Percentiles rank a stretch among this genome's conserved stretches.
phyloP scores from a whole-genome alignment of 2,797 vertebrate genomes.

The Botia almorhae region DNA sequence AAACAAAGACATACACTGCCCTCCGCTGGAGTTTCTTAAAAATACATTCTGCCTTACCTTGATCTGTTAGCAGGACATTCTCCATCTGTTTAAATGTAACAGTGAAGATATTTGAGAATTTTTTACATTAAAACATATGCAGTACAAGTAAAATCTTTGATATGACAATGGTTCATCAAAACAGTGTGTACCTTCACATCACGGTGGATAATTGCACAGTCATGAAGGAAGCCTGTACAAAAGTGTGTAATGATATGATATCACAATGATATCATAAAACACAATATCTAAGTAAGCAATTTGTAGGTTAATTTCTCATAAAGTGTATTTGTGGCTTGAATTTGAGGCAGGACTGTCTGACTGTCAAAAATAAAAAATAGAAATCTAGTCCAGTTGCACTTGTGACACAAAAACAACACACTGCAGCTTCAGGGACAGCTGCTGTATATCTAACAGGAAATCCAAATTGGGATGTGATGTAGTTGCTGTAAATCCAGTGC shows the following conservation, averaged over 20 bases:
- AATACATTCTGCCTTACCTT: constrained; percentile 75
- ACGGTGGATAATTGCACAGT: constrained; percentile 90
- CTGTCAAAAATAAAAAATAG: not conserved
- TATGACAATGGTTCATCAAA: not conserved
- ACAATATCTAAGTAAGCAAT: too few relatives aligned
- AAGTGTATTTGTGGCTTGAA: too few relatives aligned
- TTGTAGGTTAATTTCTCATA: too few relatives aligned
- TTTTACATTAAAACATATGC: not conserved
- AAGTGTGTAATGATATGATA: not conserved
- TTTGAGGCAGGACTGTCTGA: too few relatives aligned
- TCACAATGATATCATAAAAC: not conserved
- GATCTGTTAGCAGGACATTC: constrained; percentile 89
- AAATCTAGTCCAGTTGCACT: not conserved
- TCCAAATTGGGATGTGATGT: not conserved
- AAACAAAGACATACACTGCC: not conserved
- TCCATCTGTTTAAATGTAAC: constrained; percentile 84
- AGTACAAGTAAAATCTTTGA: not conserved
- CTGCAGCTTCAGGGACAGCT: not conserved
- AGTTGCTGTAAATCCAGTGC: constrained; percentile 43
- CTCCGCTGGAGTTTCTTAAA: constrained; percentile 19
- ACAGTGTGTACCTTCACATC: constrained; percentile 87
- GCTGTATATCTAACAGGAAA: not conserved
- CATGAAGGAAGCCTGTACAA: constrained; percentile 85
- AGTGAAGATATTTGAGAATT: not conserved
- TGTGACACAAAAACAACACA: too few relatives aligned